A percentile compares a stretch with the other conserved stretches of the same genome.
Evolutionary conservation across 1,140 invertebrate genomes (phyloP).

Genomic region (Dreissena polymorpha): DNA sequence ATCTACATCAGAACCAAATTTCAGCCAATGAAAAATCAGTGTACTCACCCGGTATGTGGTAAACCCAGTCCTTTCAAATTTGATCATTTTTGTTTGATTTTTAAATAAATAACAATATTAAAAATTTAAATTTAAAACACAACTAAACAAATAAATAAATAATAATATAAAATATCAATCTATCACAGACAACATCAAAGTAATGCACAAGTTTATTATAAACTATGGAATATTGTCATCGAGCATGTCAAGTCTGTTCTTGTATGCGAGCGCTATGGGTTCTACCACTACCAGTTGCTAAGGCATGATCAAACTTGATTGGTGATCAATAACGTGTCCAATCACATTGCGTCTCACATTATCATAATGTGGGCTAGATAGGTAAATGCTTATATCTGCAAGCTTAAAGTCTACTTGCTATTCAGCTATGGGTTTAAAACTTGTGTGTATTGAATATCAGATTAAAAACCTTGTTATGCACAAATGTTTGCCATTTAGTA

Average conservation of each 20-base stretch:
- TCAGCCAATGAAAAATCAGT: constrained; percentile 38
- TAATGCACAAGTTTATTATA: neutral
- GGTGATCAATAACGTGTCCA: constrained; percentile 53
- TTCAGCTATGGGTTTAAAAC: neutral
- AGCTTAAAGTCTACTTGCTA: neutral
- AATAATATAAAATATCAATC: constrained; percentile 10
- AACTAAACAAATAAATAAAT: constrained; percentile 9
- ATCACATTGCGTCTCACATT: constrained; percentile 45
- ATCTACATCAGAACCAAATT: neutral
- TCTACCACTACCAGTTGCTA: constrained; percentile 30
- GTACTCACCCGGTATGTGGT: constrained; percentile 75
- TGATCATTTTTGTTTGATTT: constrained; percentile 70
- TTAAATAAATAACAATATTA: neutral
- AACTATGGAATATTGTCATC: constrained; percentile 18
- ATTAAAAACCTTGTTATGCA: too few species aligned
- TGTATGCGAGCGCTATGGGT: neutral
- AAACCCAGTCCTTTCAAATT: constrained; percentile 75
- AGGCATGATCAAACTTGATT: constrained; percentile 52
- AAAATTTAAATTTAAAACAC: constrained; percentile 26
- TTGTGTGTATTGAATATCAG: neutral
- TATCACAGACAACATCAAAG: constrained; percentile 20
- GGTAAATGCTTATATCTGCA: constrained; percentile 37
- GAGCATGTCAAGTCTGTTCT: constrained; percentile 41
- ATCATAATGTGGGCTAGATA: constrained; percentile 52
- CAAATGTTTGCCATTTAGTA: too few species aligned